Conservation (phyloP, 2,797 vertebrate genomes). For the Cirrhinus mrigala region DNA sequence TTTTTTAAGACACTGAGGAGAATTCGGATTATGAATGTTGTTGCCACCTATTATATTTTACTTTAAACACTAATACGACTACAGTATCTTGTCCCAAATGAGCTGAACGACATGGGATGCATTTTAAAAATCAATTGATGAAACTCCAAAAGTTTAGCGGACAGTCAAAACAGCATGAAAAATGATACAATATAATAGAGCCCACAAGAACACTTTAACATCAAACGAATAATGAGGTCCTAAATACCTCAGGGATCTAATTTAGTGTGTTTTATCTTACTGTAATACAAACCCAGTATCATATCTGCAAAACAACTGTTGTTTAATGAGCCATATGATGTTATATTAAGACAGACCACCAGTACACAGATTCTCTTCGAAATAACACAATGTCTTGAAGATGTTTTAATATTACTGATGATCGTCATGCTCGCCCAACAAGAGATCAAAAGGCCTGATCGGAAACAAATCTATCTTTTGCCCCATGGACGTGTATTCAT, state of each 20-base stretch:
- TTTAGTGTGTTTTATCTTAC: constrained; percentile 42
- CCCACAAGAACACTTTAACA: constrained; percentile 22
- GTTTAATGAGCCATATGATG: constrained; percentile 45
- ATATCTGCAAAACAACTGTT: constrained; percentile 26
- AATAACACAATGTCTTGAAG: constrained; percentile 10
- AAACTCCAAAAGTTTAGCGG: neutral
- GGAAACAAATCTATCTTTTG: constrained; percentile 22
- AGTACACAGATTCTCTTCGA: neutral
- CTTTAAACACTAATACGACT: neutral
- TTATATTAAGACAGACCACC: constrained; percentile 33
- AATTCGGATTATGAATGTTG: constrained; percentile 2
- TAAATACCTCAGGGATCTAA: constrained; percentile 39
- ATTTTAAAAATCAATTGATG: constrained; percentile 1
- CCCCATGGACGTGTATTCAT: constrained; percentile 23
- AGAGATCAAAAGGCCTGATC: constrained; percentile 42
- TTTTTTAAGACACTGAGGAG: neutral
- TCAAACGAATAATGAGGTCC: constrained; percentile 1
- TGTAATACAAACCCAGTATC: constrained; percentile 49
- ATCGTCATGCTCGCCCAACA: neutral
- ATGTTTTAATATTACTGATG: neutral
- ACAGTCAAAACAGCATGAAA: constrained; percentile 25
- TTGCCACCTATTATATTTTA: constrained; percentile 4
- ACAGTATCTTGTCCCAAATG: neutral
- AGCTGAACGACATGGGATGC: neutral
- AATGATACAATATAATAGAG: constrained; percentile 8